phyloP scores from a whole-genome alignment of 2,113 vertebrate species.

The Bungarus multicinctus region DNA sequence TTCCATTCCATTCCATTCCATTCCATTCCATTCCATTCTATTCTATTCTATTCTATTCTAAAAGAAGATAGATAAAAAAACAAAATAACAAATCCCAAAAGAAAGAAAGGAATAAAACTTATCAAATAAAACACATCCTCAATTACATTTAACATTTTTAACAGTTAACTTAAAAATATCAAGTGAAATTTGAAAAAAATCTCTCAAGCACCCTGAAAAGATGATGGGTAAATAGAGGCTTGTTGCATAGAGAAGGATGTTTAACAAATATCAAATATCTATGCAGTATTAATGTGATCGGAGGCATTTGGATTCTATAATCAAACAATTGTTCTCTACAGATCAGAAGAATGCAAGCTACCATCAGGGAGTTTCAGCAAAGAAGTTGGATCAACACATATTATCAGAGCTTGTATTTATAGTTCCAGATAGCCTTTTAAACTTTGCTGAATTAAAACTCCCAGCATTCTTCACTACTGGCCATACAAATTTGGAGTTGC shows the following conservation, averaged over 20 bases:
- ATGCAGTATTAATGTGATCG: neutral
- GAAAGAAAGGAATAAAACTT: neutral
- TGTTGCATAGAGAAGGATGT: neutral
- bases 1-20: no score
- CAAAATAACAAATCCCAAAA: neutral
- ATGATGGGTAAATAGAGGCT: neutral
- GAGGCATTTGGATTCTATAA: neutral
- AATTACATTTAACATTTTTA: neutral
- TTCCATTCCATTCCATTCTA: no score
- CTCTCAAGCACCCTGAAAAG: neutral
- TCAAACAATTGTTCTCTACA: neutral
- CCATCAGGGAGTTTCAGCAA: neutral
- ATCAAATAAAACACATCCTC: neutral
- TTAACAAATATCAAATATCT: neutral
- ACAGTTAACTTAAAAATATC: neutral
- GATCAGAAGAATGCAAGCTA: neutral
- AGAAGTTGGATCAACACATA: neutral
- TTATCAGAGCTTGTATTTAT: neutral
- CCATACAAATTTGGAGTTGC: neutral
- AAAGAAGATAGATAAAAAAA: neutral
- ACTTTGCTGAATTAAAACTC: neutral
- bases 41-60: no score
- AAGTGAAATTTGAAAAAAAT: neutral
- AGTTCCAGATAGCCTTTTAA: neutral
- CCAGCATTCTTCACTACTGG: neutral